phyloP scores from a whole-genome alignment of 2,113 vertebrate species.

The Oncorhynchus kisutch region DNA sequence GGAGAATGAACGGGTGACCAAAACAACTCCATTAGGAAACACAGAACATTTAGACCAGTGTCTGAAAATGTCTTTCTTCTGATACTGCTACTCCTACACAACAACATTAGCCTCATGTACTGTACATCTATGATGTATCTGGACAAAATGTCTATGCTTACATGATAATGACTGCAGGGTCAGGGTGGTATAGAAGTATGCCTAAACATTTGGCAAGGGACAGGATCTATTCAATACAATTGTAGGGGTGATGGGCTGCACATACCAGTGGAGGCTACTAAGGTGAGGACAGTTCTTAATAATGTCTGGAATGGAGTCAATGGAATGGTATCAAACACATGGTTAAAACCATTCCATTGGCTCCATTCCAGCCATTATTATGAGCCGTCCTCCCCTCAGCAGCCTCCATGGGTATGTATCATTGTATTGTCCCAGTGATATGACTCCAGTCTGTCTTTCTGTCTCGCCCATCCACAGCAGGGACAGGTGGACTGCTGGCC shows the following conservation, averaged over 20 bases:
- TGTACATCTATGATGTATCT: no score
- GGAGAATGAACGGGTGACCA: slow-evolving; percentile 31
- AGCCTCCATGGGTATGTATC: not conserved
- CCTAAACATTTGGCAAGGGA: not conserved
- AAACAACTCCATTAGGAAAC: slow-evolving; percentile 53
- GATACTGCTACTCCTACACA: not conserved
- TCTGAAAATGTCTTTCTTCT: slow-evolving; percentile 43
- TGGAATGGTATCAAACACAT: no score
- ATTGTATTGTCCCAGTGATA: not conserved
- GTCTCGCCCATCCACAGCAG: slow-evolving; percentile 71
- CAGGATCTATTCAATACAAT: not conserved
- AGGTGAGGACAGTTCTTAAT: no score
- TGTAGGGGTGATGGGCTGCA: no score
- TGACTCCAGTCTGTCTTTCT: not conserved
- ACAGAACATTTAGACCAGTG: slow-evolving; percentile 46
- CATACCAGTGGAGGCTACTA: no score
- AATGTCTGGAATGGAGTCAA: no score
- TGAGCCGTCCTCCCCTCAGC: no score
- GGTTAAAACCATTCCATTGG: no score
- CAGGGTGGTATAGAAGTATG: slow-evolving; percentile 17
- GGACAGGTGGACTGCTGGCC: slow-evolving; percentile 98
- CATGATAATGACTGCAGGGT: slow-evolving; percentile 13
- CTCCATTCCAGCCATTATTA: no score
- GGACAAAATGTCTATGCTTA: slow-evolving; percentile 39
- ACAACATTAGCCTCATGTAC: no score